Evolutionary conservation across 2,113 vertebrate species (phyloP).

Genomic region (Toxostoma redivivum): DNA sequence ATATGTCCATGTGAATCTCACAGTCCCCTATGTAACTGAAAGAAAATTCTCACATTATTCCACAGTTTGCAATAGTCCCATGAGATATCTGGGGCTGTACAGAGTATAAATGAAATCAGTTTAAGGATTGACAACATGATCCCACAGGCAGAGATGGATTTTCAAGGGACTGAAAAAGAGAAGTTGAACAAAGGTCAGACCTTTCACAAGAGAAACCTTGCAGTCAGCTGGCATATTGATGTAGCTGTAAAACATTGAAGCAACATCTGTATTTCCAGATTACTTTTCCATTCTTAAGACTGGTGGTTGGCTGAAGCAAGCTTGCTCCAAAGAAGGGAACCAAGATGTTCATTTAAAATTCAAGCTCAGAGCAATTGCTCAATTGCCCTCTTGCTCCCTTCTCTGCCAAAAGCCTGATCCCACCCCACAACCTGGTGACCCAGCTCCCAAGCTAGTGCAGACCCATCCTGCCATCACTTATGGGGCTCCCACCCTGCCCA

Average conservation of each 20-base stretch:
- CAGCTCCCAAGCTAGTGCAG: neutral
- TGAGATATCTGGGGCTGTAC: neutral
- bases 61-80: neutral
- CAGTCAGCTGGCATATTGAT: neutral
- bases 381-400: neutral
- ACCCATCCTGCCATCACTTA: neutral
- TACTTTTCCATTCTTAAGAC: neutral
- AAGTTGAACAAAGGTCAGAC: neutral
- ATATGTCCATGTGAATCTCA: conserved; percentile 87
- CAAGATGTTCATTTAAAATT: neutral
- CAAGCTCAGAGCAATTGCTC: neutral
- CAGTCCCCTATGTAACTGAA: conserved; percentile 89
- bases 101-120: neutral
- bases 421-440: neutral
- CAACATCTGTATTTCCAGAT: neutral
- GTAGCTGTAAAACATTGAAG: neutral
- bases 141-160: neutral
- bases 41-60: conserved; percentile 11
- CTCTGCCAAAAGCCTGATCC: neutral
- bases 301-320: neutral
- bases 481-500: neutral
- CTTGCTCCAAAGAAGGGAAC: neutral
- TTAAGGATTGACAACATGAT: neutral
- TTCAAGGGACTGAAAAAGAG: neutral
- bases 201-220: neutral